Evolutionary conservation across 2,797 vertebrate species (phyloP).

Genomic region (Myotis daubentonii): DNA sequence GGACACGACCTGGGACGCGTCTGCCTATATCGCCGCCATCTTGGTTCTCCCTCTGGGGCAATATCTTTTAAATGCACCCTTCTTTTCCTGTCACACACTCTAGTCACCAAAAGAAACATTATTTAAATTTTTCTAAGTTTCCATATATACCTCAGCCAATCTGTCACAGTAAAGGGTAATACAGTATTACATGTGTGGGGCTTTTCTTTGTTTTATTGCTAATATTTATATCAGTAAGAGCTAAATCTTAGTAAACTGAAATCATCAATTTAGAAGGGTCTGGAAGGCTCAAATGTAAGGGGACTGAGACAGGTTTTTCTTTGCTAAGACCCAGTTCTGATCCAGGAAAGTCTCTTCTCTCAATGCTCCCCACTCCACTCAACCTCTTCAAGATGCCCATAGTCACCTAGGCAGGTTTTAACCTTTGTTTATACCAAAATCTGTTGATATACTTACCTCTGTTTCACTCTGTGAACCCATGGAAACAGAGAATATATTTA

Average conservation of each 20-base stretch:
- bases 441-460: not conserved
- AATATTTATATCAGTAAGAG: not conserved
- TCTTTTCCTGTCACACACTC: conserved; percentile 47
- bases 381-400: not conserved
- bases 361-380: fast-evolving
- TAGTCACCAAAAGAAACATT: conserved; percentile 56
- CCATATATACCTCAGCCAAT: not conserved
- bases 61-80: conserved; percentile 56
- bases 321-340: not conserved
- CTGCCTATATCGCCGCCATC: too few species aligned
- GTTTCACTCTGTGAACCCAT: not conserved
- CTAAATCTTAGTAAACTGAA: conserved; percentile 15
- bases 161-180: not conserved
- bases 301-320: not conserved
- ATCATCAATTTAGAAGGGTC: not conserved
- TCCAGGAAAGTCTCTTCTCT: not conserved
- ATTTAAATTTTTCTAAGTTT: conserved; percentile 61
- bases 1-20: too few species aligned
- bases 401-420: not conserved
- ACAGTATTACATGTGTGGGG: not conserved
- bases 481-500: conserved; percentile 13
- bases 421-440: not conserved
- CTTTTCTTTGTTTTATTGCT: conserved; percentile 31
- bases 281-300: not conserved
- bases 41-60: too few species aligned